Base-by-base conservation (phyloP, 2,797 vertebrate genomes). In the Gymnothorax reevesii region DNA sequence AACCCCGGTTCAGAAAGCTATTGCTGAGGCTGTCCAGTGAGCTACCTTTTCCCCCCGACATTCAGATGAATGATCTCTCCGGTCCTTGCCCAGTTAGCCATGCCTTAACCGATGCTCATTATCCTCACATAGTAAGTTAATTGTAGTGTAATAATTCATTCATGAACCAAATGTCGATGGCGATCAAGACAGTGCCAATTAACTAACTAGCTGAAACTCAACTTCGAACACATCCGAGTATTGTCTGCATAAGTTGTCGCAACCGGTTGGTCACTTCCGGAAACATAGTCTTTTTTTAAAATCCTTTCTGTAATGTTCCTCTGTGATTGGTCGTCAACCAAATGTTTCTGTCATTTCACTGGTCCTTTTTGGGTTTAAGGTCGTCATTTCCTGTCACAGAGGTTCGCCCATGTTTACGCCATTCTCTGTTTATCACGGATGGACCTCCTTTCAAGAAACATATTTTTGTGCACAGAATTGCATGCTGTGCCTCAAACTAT, bases 41-140 rank as follows among this genome's bases (percentile, higher is more conserved):
- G 77, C 17, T 91, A 96, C 96, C 96, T 94, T 89, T 96, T 95
- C 42, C 96, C 96, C 4, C 96, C 96, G 27, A 97, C 96, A 64
- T 97, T 97, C 79, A 97, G 92, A 89, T 97, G 96, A 89, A 97
- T 96, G 79, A 97, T 96, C 73, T 97, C 96, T 0, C 96, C 96
- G 33, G 91, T 95, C 86, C 95, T 89, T 57, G 90, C 85, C 83
- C 92, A 88, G 69, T 15, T 91, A 9, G 84, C 85, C 85, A 89
- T 90, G 1, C 55, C 49, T 80, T 80, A 79, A 33, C 33, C 86
- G 4, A 17, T 60, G 66, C n/a, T 49, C 86, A 84, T 59, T 60
- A 82, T 85, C 42, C 86, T 66, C 8, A 66, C 49, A 54, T 22
- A 64, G 33, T 42, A 42, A 42, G 33, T 42, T 42, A 42, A 42